Evolutionary conservation across 2,797 vertebrate species (phyloP).

Genomic region (Selene dorsalis): DNA sequence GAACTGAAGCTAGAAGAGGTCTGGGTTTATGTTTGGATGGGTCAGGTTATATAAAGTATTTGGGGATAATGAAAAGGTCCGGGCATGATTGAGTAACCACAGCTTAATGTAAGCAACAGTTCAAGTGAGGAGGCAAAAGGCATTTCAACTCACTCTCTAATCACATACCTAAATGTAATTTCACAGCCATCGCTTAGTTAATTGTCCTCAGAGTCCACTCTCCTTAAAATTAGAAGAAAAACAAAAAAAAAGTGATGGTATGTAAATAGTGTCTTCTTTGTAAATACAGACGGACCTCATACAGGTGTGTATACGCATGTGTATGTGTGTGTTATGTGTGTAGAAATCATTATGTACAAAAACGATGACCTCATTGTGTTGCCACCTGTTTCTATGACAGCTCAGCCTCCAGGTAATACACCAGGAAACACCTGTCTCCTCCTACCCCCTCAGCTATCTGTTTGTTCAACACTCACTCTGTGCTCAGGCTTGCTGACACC

Average conservation of each 20-base stretch:
- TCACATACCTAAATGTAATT: constrained; percentile 46
- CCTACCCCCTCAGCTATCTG: constrained; percentile 13
- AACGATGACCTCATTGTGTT: constrained; percentile 44
- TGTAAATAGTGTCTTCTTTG: constrained; percentile 14
- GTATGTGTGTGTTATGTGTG: neutral
- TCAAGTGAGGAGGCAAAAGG: constrained; percentile 35
- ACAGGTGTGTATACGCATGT: neutral
- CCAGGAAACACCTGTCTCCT: constrained; percentile 58
- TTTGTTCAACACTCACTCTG: constrained; percentile 33
- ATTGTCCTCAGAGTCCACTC: constrained; percentile 41
- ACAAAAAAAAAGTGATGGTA: neutral
- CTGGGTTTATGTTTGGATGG: constrained; percentile 30
- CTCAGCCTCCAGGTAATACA: constrained; percentile 58
- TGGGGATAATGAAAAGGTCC: constrained; percentile 39
- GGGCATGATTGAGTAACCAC: constrained; percentile 42
- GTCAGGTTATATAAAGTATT: constrained; percentile 61
- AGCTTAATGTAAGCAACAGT: constrained; percentile 47
- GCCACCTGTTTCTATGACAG: constrained; percentile 62
- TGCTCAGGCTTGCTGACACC: constrained; percentile 20
- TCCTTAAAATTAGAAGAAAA: constrained; percentile 36
- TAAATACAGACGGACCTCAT: constrained; percentile 13
- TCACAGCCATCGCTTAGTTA: constrained; percentile 34
- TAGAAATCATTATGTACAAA: constrained; percentile 16
- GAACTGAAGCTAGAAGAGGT: constrained; percentile 23
- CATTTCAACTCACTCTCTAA: constrained; percentile 58